Percentiles rank a stretch among this genome's conserved stretches.
Evolutionary conservation across 2,888 invertebrate species (phyloP).

Genomic region (Brachynemurus nebulosus): DNA sequence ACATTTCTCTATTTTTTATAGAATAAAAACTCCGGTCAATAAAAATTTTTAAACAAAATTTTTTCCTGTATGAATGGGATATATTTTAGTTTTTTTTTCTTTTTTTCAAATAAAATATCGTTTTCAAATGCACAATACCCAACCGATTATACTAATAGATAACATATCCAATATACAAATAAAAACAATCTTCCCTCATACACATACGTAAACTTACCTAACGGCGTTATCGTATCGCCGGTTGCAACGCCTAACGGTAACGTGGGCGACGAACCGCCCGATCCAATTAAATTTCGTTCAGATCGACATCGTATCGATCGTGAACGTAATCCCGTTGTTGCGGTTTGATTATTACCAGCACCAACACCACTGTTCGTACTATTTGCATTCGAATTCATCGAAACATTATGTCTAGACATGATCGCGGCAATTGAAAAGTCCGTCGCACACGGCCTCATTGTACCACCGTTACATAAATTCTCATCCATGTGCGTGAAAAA

Average conservation of each 20-base stretch:
- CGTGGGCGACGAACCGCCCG: too few species aligned
- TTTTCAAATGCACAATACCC: too few species aligned
- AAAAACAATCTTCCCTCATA: too few species aligned
- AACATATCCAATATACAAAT: too few species aligned
- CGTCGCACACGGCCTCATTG: constrained; percentile 69
- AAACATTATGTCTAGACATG: constrained; percentile 63
- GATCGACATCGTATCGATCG: not conserved
- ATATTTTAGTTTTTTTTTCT: too few species aligned
- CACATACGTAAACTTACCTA: constrained; percentile 25
- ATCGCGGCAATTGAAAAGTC: constrained; percentile 95
- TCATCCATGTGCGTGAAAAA: constrained; percentile 41
- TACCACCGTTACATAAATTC: too few species aligned
- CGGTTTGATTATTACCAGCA: not conserved
- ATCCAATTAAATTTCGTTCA: constrained; percentile 1
- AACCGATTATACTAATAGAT: too few species aligned
- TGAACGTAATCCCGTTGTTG: not conserved
- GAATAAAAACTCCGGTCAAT: too few species aligned
- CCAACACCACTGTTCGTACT: not conserved
- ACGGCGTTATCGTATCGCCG: constrained; percentile 28
- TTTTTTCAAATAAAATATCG: too few species aligned
- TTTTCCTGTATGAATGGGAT: too few species aligned
- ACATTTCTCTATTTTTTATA: too few species aligned
- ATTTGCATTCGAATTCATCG: constrained; percentile 42
- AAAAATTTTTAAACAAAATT: too few species aligned
- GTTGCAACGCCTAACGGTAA: constrained; percentile 14